A percentile compares a stretch with the other conserved stretches of the same genome.
Evolutionary conservation across 64 coral and sea anemone species (phyloP).

Genomic region (Astreopora myriophthalma): DNA sequence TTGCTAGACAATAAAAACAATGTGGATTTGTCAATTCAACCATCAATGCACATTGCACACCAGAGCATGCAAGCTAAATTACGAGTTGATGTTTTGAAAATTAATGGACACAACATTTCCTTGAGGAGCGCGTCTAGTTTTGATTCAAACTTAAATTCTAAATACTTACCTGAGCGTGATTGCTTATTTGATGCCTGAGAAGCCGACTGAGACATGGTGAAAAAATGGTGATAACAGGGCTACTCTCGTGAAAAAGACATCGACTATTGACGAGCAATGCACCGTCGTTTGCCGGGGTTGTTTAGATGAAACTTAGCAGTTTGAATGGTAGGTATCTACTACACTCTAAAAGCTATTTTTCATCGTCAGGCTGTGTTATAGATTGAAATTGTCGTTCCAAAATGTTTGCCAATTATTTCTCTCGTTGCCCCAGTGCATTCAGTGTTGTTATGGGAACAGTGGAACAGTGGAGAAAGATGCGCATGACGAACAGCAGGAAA

Average conservation of each 20-base stretch:
- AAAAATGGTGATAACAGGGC: too few species aligned
- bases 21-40: too few species aligned
- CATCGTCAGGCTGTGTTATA: not conserved
- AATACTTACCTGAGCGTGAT: slow-evolving; percentile 55
- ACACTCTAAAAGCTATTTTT: not conserved
- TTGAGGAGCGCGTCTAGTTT: too few species aligned
- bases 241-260: not conserved
- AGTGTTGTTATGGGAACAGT: not conserved
- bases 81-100: too few species aligned
- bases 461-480: not conserved
- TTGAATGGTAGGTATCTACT: too few species aligned
- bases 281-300: not conserved
- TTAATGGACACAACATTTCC: too few species aligned
- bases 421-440: not conserved
- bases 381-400: not conserved
- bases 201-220: slow-evolving; percentile 44
- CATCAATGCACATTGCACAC: too few species aligned
- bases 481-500: not conserved
- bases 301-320: too few species aligned
- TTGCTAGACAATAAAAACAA: slow-evolving; percentile 21
- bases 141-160: not conserved
- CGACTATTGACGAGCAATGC: not conserved
- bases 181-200: slow-evolving; percentile 74
- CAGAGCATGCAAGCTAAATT: too few species aligned
- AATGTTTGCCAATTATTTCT: too few species aligned